Percentiles rank a stretch among this genome's conserved stretches.
Evolutionary conservation across 2,797 vertebrate species (phyloP).

Genomic region (Gymnocypris eckloni): DNA sequence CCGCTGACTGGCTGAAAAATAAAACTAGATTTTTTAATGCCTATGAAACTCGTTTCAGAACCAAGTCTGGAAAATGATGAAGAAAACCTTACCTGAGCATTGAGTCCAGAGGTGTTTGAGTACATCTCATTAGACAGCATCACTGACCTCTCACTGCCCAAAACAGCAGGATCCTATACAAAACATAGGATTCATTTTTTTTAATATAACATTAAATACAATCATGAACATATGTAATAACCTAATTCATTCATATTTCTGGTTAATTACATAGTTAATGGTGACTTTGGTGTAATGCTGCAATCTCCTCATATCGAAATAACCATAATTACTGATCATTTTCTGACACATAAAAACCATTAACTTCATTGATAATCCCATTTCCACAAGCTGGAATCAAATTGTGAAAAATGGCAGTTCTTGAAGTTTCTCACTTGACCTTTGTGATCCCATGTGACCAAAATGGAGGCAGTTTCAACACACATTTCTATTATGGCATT

Average conservation of each 20-base stretch:
- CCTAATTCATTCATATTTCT: not conserved
- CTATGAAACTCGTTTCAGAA: not conserved
- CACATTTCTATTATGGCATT: not conserved
- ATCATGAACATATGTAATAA: not conserved
- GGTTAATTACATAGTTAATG: not conserved
- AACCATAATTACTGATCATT: not conserved
- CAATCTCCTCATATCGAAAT: not conserved
- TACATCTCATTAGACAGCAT: conserved; percentile 41
- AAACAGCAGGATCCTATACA: conserved; percentile 4
- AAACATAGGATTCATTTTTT: not conserved
- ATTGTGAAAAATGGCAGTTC: not conserved
- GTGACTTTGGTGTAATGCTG: not conserved
- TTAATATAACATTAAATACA: not conserved
- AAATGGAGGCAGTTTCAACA: too few species aligned
- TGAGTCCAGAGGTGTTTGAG: conserved; percentile 38
- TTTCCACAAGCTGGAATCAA: conserved; percentile 17
- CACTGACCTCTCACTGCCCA: not conserved
- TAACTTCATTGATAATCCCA: conserved; percentile 31
- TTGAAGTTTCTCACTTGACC: not conserved
- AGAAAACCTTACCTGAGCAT: conserved; percentile 44
- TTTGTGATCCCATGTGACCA: not conserved
- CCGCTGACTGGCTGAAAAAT: too few species aligned
- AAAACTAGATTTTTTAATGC: not conserved
- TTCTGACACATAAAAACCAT: conserved; percentile 26
- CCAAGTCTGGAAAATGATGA: not conserved